These are phyloP conservation scores for Passer montanus DNA, from an alignment of 2,113 vertebrate species.

Conservation along the genomic window DNA sequence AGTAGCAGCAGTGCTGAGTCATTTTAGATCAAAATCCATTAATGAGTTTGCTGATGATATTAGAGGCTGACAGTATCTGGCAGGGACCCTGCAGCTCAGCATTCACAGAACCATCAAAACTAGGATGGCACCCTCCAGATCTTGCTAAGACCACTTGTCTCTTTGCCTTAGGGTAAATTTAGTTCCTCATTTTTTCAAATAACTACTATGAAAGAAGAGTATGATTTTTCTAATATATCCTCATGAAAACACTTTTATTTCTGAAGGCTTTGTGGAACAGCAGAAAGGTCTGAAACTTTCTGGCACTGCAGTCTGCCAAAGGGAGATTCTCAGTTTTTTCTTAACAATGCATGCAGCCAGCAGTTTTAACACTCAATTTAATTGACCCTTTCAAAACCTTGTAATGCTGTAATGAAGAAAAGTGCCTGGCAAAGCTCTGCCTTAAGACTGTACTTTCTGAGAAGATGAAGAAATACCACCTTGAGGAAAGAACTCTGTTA, in stretches of 20 bases:
- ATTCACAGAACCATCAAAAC: not conserved
- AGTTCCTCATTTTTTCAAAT: not conserved
- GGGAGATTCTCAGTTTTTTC: not conserved
- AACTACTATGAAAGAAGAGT: not conserved
- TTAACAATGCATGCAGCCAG: not conserved
- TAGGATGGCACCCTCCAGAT: not conserved
- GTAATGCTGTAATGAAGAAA: not conserved
- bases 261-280: not conserved
- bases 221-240: not conserved
- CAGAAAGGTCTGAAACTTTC: not conserved
- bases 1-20: not conserved
- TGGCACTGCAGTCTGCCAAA: not conserved
- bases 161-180: not conserved
- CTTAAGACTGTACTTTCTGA: not conserved
- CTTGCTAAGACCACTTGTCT: not conserved
- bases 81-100: not conserved
- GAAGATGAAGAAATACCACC: slow-evolving; percentile 30
- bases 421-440: not conserved
- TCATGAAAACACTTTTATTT: not conserved
- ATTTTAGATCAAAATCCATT: not conserved
- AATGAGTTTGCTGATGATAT: not conserved
- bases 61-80: not conserved
- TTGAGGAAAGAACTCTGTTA: not conserved
- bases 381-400: slow-evolving; percentile 3
- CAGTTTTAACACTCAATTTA: not conserved